phyloP scores from a whole-genome alignment of 2,113 vertebrate genomes.

The Calypte anna region DNA sequence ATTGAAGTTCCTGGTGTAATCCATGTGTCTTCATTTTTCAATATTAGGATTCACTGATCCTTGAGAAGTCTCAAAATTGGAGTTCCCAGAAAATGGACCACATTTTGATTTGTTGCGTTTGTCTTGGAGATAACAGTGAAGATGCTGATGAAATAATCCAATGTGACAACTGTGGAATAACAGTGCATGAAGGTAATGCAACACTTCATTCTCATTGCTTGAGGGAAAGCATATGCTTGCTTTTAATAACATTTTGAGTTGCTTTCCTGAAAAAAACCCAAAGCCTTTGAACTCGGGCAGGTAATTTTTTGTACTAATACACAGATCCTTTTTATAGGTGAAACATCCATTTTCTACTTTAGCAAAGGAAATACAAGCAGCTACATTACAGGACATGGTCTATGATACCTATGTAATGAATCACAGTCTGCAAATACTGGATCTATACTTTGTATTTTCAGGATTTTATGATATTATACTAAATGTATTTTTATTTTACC shows the following conservation, averaged over 20 bases:
- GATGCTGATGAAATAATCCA: constrained; percentile 99
- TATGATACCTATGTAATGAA: neutral
- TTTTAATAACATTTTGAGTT: neutral
- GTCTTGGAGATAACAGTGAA: constrained; percentile 98
- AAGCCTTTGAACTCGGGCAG: neutral
- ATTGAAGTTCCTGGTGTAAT: neutral
- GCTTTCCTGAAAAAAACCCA: neutral
- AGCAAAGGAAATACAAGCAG: neutral
- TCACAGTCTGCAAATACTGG: neutral
- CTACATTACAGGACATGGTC: neutral
- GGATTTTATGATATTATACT: neutral
- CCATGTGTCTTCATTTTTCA: constrained; percentile 44
- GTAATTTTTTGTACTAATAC: neutral
- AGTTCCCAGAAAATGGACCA: constrained; percentile 94
- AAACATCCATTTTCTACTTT: neutral
- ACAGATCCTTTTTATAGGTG: neutral
- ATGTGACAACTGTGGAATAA: constrained; percentile 99
- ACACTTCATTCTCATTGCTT: neutral
- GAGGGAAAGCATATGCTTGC: neutral
- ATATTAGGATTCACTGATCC: constrained; percentile 88
- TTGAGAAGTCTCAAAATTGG: constrained; percentile 93
- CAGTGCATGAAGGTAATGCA: constrained; percentile 95
- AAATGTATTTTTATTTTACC: neutral
- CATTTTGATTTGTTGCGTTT: constrained; percentile 98
- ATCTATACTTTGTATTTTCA: neutral